Evolutionary conservation across 2,113 vertebrate genomes (phyloP).

Genomic region (Ochotona curzoniae): DNA sequence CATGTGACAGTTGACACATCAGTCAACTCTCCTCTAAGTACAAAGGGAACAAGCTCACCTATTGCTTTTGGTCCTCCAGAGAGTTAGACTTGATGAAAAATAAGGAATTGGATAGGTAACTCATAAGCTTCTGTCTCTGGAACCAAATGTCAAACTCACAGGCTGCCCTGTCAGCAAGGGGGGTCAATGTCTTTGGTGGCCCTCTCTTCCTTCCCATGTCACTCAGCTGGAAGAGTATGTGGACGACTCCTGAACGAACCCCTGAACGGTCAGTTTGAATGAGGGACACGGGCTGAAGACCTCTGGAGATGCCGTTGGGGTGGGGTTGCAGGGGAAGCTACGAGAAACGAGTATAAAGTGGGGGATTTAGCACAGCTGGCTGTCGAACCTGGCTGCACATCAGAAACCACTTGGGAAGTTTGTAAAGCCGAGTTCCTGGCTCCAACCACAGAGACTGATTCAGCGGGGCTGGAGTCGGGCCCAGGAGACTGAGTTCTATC

Average conservation of each 20-base stretch:
- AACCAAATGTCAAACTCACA: not conserved
- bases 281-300: slow-evolving; percentile 26
- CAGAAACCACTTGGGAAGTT: slow-evolving; percentile 76
- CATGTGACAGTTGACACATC: not conserved
- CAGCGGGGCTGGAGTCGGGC: slow-evolving; percentile 68
- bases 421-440: slow-evolving; percentile 80
- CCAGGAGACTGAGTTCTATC: slow-evolving; percentile 74
- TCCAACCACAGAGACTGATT: slow-evolving; percentile 73
- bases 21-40: slow-evolving; percentile 1
- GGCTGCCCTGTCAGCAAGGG: not conserved
- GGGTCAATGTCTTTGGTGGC: slow-evolving; percentile 42
- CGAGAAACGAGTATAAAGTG: slow-evolving; percentile 14
- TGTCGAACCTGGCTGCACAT: slow-evolving; percentile 72
- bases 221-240: not conserved
- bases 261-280: slow-evolving; percentile 55
- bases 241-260: slow-evolving; percentile 12
- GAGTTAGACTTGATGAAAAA: not conserved
- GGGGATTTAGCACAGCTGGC: slow-evolving; percentile 64
- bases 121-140: not conserved
- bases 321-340: not conserved
- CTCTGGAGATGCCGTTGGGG: not conserved
- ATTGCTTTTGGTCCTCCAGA: not conserved
- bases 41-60: not conserved
- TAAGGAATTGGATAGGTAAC: not conserved
- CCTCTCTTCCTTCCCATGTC: not conserved